Evolutionary conservation across 2,888 invertebrate species (phyloP).

Genomic region (Miltochrista miniata): DNA sequence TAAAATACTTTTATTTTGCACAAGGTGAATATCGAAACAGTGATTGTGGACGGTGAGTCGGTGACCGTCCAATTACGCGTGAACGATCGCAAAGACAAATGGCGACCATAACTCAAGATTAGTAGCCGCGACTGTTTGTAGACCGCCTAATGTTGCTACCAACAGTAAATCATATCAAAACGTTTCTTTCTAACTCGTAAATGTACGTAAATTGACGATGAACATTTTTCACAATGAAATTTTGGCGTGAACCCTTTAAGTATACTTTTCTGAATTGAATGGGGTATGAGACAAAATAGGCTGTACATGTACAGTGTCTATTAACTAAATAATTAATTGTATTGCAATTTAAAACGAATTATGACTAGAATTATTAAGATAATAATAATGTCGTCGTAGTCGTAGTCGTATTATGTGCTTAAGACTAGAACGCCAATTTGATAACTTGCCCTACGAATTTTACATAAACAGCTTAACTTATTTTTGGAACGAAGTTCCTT

Average conservation of each 20-base stretch:
- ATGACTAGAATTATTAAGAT: too few relatives aligned
- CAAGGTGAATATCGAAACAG: conserved; percentile 34
- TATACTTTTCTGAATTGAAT: too few relatives aligned
- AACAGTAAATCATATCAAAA: conserved; percentile 47
- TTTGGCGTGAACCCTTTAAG: not conserved
- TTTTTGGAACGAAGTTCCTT: too few relatives aligned
- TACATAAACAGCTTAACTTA: too few relatives aligned
- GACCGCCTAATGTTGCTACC: conserved; percentile 39
- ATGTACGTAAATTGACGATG: conserved; percentile 11
- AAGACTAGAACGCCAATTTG: too few relatives aligned
- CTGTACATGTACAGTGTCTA: too few relatives aligned
- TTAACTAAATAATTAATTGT: too few relatives aligned
- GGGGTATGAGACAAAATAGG: too few relatives aligned
- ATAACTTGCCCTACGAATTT: too few relatives aligned
- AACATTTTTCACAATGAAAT: not conserved
- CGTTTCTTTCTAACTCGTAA: conserved; percentile 29
- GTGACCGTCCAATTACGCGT: conserved; percentile 61
- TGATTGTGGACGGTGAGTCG: conserved; percentile 50
- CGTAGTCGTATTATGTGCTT: too few relatives aligned
- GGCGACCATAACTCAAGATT: conserved; percentile 68
- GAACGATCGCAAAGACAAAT: conserved; percentile 60
- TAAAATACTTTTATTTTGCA: conserved; percentile 13
- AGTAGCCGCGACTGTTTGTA: conserved; percentile 44
- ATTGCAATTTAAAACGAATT: too few relatives aligned
- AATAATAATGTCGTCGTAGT: too few relatives aligned